Evolutionary conservation across 2,797 vertebrate species (phyloP).

Genomic region (Anguilla pacifica): DNA sequence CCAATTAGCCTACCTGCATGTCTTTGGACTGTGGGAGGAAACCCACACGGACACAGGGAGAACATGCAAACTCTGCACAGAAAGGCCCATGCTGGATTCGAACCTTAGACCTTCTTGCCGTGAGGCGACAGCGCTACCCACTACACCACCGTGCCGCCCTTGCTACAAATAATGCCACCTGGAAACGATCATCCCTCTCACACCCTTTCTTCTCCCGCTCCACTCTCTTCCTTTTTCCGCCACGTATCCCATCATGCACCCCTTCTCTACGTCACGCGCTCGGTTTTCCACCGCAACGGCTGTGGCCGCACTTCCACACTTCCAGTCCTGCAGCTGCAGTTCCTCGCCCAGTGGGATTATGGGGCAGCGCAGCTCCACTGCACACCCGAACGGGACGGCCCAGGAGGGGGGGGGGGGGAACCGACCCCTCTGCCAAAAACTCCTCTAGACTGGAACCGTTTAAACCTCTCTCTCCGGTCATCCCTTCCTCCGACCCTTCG

Average conservation of each 20-base stretch:
- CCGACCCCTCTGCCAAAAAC: conserved; percentile 52
- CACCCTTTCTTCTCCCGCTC: neutral
- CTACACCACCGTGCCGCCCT: no score
- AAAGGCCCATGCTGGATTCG: no score
- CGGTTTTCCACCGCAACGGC: conserved; percentile 24
- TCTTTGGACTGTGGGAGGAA: no score
- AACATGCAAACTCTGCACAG: no score
- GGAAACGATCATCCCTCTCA: neutral
- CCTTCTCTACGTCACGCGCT: no score
- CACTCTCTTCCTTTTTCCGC: neutral
- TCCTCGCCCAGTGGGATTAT: conserved; percentile 78
- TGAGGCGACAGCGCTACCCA: no score
- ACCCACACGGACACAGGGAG: no score
- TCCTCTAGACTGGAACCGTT: conserved; percentile 32
- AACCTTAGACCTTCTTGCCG: no score
- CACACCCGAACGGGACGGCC: conserved; percentile 72
- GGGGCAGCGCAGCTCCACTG: conserved; percentile 73
- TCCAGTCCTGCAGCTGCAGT: conserved; percentile 73
- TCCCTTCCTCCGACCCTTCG: conserved; percentile 54
- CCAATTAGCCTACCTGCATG: no score
- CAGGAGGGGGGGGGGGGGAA: conserved; percentile 62
- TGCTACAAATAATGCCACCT: neutral
- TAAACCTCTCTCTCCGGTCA: conserved; percentile 47
- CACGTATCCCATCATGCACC: neutral
- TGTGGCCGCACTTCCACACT: conserved; percentile 68